These are phyloP conservation scores for Mionectes olivaceus DNA, from an alignment of 2,797 vertebrate species.

Conservation along the genomic window DNA sequence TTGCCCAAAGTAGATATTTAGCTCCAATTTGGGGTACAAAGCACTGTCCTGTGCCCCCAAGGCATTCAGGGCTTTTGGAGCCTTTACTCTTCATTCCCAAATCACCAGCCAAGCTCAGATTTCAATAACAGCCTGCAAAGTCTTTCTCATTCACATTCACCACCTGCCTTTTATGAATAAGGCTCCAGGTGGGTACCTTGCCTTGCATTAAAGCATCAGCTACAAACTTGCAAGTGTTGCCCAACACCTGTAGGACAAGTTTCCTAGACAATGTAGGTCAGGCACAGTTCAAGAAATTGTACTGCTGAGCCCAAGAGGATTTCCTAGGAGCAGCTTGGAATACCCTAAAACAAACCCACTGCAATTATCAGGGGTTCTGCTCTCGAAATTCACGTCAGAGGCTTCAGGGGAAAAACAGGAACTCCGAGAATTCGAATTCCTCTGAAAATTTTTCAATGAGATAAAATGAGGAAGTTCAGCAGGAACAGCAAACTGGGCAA, in stretches of 20 bases:
- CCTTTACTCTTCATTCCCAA: neutral
- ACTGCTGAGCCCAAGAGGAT: neutral
- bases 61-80: neutral
- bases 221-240: neutral
- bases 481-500: neutral
- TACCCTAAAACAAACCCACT: accelerated
- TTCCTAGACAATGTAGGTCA: constrained; percentile 21
- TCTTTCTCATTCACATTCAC: neutral
- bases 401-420: neutral
- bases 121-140: accelerated
- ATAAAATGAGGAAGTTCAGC: constrained; percentile 10
- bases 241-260: neutral
- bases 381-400: neutral
- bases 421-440: neutral
- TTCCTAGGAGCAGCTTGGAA: neutral
- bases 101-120: neutral
- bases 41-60: neutral
- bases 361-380: neutral
- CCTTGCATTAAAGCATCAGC: neutral
- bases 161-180: neutral
- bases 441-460: constrained; percentile 37
- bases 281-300: neutral
- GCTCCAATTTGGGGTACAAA: accelerated
- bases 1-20: neutral
- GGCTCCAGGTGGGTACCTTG: neutral